Conservation (phyloP, 2,888 invertebrate genomes). For the Sussaba pulchella region DNA sequence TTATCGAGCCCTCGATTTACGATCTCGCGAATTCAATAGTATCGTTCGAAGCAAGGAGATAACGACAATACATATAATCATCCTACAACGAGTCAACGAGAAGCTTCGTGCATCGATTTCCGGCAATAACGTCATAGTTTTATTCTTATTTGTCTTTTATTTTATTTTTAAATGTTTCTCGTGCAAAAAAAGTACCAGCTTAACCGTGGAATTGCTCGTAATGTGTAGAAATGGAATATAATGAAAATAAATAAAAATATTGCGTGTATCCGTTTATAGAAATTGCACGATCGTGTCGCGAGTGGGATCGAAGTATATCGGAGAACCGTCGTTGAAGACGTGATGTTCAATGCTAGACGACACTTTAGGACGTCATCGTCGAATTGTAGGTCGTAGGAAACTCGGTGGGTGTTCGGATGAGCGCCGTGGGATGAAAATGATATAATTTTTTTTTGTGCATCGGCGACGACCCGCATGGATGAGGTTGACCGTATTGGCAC, state of each 20-base stretch:
- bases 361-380: not conserved
- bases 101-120: constrained; percentile 5
- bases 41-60: constrained; percentile 6
- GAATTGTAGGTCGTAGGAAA: constrained; percentile 16
- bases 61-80: not conserved
- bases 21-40: constrained; percentile 25
- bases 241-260: constrained; percentile 25
- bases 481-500: constrained; percentile 42
- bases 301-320: not conserved
- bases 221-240: not conserved
- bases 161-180: too few relatives aligned
- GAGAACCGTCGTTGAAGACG: constrained; percentile 8
- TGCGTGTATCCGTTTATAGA: not conserved
- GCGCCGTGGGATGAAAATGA: constrained; percentile 51
- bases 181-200: constrained; percentile 8
- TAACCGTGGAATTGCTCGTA: not conserved
- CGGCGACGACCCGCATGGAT: constrained; percentile 59
- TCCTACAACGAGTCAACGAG: constrained; percentile 5
- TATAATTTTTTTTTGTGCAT: too few relatives aligned
- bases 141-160: constrained; percentile 7
- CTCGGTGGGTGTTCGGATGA: constrained; percentile 4
- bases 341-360: not conserved
- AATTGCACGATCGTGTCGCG: not conserved
- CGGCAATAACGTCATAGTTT: constrained; percentile 12
- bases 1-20: constrained; percentile 34